Base-by-base conservation (phyloP, 2,113 vertebrate species). In the Rynchops niger region DNA sequence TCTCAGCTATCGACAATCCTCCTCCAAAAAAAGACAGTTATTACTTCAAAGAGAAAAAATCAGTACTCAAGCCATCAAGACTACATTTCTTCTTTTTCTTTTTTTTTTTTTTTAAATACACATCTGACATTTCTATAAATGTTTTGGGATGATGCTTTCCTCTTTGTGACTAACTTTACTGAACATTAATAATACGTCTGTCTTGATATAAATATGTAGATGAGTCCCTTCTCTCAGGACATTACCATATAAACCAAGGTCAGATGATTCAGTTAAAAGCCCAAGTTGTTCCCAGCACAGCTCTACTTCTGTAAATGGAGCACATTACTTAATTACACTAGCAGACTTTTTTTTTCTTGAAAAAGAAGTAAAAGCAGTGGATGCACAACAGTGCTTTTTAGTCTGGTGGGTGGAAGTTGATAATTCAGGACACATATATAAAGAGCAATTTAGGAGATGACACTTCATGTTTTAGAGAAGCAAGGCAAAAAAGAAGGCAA, bases 221-320 rank as follows among this genome's bases (percentile, higher is more conserved):
- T 29, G 6, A 74, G 32, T 83, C 63, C 12, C 38, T 88, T 88
- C 47, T 88, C 52, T 73, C 38, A 77, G 18, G 38, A 83, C 9
- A 40, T 53, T 72, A 42, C 42, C 26, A 25, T 32, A 82, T n/a
- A 86, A 90, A 82, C 23, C 25, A 91, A 95, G 61, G 62, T 74
- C 81, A 93, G 56, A 95, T 82, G 74, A 92, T 83, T 86, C 82
- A 74, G 26, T 88, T 84, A 91, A 78, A 95, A 91, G n/a, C 18
- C 29, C 32, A 83, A 70, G 47, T 63, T 95, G 72, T 81, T 91
- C 82, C 83, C 91, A 61, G 88, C 82, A 92, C 59, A 81, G 80
- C 55, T 91, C 42, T 95, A 5, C 56, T 83, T 82, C 43, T 87
- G 69, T 91, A 85, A 95, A 96, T 0, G 0, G 23, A 82, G 27